phyloP scores from a whole-genome alignment of 2,797 vertebrate genomes.

The Enteromius unitaeniatus region DNA sequence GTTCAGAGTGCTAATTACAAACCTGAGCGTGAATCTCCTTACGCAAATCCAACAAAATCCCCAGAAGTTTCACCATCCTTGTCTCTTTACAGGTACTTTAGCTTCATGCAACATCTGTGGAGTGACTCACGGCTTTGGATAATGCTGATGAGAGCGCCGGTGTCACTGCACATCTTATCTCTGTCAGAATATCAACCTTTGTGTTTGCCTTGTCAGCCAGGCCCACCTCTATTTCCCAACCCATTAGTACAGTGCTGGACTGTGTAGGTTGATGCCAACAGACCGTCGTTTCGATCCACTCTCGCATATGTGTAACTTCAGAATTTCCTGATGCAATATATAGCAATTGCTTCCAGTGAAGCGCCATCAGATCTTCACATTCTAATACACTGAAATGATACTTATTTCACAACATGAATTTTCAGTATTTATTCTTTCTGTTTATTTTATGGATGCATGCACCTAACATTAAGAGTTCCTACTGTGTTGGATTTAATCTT shows the following conservation, averaged over 20 bases:
- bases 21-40: neutral
- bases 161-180: conserved; percentile 1
- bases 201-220: conserved; percentile 17
- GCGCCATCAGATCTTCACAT: neutral
- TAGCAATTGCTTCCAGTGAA: conserved; percentile 41
- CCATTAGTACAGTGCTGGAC: neutral
- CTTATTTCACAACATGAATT: neutral
- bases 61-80: neutral
- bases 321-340: conserved; percentile 55
- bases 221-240: neutral
- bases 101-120: neutral
- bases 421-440: neutral
- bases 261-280: conserved; percentile 31
- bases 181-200: neutral
- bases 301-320: conserved; percentile 27
- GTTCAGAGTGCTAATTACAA: conserved; percentile 18
- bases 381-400: neutral
- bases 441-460: neutral
- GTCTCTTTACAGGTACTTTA: neutral
- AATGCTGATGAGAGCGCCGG: neutral
- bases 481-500: neutral
- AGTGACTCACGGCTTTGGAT: conserved; percentile 21
- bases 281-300: conserved; percentile 1
- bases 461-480: neutral
- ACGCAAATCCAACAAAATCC: neutral